Evolutionary conservation across 2,888 invertebrate species (phyloP).

Genomic region (Cosmia trapezina): DNA sequence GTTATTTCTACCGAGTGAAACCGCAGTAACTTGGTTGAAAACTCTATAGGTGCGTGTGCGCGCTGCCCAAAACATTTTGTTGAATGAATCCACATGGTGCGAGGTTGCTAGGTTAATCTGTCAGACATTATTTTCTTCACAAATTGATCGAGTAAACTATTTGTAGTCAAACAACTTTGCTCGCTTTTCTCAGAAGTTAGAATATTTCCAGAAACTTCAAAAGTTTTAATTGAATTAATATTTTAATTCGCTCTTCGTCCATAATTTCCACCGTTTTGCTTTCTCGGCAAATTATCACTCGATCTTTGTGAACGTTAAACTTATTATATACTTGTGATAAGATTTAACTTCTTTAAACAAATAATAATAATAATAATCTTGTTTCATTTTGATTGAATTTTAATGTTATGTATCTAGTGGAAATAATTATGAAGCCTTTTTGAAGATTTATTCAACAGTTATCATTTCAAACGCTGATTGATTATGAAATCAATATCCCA

Average conservation of each 20-base stretch:
- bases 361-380: conserved; percentile 1
- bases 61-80: neutral
- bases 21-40: neutral
- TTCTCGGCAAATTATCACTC: conserved; percentile 23
- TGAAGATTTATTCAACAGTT: too few species aligned
- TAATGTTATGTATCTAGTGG: neutral
- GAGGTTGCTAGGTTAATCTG: neutral
- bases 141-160: conserved; percentile 1
- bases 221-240: conserved; percentile 50
- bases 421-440: neutral
- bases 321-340: conserved; percentile 26
- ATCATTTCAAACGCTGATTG: too few species aligned
- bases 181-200: neutral
- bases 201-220: conserved; percentile 11
- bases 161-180: conserved; percentile 6
- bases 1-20: neutral
- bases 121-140: neutral
- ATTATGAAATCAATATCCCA: too few species aligned
- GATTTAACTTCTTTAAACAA: conserved; percentile 17
- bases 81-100: neutral
- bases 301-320: conserved; percentile 42
- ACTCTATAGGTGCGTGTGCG: neutral
- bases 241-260: conserved; percentile 31
- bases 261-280: conserved; percentile 31
- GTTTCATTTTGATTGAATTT: neutral